These are phyloP conservation scores for Bos javanicus DNA, from an alignment of 2,113 vertebrate genomes.

Conservation along the genomic window DNA sequence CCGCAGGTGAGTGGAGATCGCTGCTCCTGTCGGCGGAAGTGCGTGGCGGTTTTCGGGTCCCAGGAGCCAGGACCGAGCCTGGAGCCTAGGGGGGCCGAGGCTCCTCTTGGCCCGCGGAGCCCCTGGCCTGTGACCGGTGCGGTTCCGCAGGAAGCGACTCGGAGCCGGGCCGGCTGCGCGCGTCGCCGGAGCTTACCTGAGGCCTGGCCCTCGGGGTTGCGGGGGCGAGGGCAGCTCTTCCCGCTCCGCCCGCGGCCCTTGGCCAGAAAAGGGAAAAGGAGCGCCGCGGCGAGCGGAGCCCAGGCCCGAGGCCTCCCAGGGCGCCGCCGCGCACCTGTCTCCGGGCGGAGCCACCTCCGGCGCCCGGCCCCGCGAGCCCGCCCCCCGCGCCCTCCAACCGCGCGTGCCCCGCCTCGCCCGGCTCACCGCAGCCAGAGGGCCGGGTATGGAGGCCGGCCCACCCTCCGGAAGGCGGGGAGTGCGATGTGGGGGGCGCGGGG, in stretches of 20 bases:
- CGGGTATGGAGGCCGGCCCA: not conserved
- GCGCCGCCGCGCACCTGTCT: too few species aligned
- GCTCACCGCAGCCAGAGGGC: not conserved
- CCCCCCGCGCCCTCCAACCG: too few species aligned
- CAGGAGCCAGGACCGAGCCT: not conserved
- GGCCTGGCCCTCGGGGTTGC: not conserved
- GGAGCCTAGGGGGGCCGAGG: not conserved
- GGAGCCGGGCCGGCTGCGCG: not conserved
- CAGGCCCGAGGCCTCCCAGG: not conserved
- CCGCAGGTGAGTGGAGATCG: constrained; percentile 19
- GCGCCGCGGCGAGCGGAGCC: not conserved
- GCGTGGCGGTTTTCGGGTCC: not conserved
- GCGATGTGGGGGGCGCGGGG: not conserved
- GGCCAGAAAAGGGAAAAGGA: not conserved
- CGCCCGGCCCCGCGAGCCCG: not conserved
- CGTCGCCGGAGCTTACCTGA: not conserved
- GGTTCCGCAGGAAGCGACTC: constrained; percentile 9
- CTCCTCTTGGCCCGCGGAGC: not conserved
- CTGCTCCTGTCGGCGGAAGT: not conserved
- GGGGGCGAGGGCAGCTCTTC: not conserved
- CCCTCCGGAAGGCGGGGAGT: not conserved
- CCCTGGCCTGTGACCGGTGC: not conserved
- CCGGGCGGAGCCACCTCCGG: not conserved
- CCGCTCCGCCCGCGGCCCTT: not conserved
- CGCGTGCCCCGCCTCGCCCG: not conserved